Base-by-base conservation (phyloP, 2,888 invertebrate genomes). In the Eupithecia pulchellata region DNA sequence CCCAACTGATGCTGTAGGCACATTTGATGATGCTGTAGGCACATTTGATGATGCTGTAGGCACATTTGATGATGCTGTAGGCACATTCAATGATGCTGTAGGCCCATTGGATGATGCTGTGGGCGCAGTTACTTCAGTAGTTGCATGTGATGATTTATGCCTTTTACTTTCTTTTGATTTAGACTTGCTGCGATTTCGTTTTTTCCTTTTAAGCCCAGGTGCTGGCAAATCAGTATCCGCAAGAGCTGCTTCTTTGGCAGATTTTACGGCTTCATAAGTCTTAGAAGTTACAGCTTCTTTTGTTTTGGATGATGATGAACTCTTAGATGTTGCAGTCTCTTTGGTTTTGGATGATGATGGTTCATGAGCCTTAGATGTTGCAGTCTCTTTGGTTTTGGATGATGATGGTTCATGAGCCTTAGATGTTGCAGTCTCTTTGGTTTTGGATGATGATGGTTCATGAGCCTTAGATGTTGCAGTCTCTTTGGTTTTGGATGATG, bases 181-280 rank as follows among this genome's bases (percentile, higher is more conserved):
- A 25, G 52, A 52, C 52, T 52, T 52, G 52, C 52, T 52, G 52
- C 25, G 52, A 25, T 52, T 52, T 25, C 52, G 52, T 52, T 52
- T 52, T 25, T 25, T 52, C 4, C 25, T 11, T 52, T 52, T 25
- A 11, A 4, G 9, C 13, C 4, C 52, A 52, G 25, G 13, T 25
- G 13, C 20, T 2, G 52, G 25, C 3, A 52, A 52, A 52, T 52
- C 52, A 25, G 25, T 20, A 13, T 52, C 20, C 4, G 52, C 52
- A 52, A 25, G 25, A 52, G 52, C 25, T 9, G 47, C 20, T 52
- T 52, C 52, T 52, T 52, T 52, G 1, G 25, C 25, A 13, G 52
- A 52, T 52, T 11, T 13, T 25, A 11, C 25, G 20, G 52, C 1
- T 39, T 39, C 17, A 39, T 17, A n/a, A n/a, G n/a, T n/a, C 6